phyloP scores from a whole-genome alignment of 2,797 vertebrate genomes.

The Acomys russatus region DNA sequence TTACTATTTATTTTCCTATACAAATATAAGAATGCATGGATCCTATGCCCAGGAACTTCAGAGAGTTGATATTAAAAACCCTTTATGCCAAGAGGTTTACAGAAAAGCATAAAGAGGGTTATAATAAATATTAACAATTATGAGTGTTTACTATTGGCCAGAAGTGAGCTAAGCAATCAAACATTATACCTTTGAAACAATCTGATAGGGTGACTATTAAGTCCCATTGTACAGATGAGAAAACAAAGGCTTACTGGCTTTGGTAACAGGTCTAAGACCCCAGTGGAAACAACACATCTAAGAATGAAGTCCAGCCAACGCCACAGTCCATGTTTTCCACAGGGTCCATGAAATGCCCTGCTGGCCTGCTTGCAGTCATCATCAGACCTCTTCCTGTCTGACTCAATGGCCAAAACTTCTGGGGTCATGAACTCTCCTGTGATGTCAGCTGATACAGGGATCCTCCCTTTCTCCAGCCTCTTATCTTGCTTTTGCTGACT shows the following conservation, averaged over 20 bases:
- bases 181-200: constrained; percentile 7
- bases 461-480: constrained; percentile 57
- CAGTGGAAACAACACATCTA: neutral
- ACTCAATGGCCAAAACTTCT: neutral
- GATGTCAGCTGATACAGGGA: constrained; percentile 32
- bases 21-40: neutral
- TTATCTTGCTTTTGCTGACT: constrained; percentile 65
- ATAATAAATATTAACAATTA: constrained; percentile 21
- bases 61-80: constrained; percentile 16
- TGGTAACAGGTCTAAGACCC: neutral
- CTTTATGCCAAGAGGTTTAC: constrained; percentile 17
- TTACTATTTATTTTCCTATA: neutral
- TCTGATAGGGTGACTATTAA: neutral
- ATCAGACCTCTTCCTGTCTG: accelerated
- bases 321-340: neutral
- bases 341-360: neutral
- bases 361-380: neutral
- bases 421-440: neutral
- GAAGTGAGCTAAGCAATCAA: constrained; percentile 12
- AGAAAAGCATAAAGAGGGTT: neutral
- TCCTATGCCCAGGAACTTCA: neutral
- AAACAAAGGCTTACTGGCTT: neutral
- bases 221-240: neutral
- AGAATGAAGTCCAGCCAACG: neutral
- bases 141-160: neutral